A percentile compares a stretch with the other conserved stretches of the same genome.
These are phyloP conservation scores for Rhimphoctona megacephalus DNA, from an alignment of 2,888 invertebrate species.

Conservation along the genomic window DNA sequence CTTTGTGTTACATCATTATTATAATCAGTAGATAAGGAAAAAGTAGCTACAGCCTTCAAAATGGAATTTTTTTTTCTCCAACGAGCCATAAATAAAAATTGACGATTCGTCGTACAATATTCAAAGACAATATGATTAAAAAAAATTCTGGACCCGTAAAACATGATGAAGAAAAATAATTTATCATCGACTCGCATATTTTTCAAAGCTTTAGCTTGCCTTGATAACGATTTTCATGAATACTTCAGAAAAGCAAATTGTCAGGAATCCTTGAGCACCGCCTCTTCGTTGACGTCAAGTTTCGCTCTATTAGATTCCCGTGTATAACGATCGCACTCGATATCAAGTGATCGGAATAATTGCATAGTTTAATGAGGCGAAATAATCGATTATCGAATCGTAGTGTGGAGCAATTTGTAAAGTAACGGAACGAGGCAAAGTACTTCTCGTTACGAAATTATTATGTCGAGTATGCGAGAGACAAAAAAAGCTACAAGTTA, in stretches of 20 bases:
- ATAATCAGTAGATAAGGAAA: background rate
- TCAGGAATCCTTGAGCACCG: constrained; percentile 29
- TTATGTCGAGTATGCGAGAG: background rate
- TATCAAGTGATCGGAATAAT: constrained; percentile 49
- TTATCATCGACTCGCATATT: background rate
- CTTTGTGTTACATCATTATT: constrained; percentile 4
- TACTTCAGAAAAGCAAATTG: constrained; percentile 49
- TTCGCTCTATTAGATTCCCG: constrained; percentile 21
- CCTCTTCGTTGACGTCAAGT: constrained; percentile 43
- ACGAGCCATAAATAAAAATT: background rate
- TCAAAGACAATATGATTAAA: too few species aligned
- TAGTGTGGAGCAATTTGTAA: constrained; percentile 3
- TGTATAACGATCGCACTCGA: constrained; percentile 49
- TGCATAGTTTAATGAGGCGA: constrained; percentile 56
- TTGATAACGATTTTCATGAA: constrained; percentile 25
- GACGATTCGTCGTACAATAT: background rate
- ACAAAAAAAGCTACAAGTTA: constrained; percentile 31
- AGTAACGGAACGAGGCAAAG: constrained; percentile 29
- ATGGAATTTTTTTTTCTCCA: background rate
- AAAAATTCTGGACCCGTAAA: background rate
- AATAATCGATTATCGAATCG: constrained; percentile 59
- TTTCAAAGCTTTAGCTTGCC: background rate
- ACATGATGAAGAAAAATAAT: background rate
- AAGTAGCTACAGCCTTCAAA: background rate
- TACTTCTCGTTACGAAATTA: constrained; percentile 49